Evolutionary conservation across 2,113 vertebrate species (phyloP).

Genomic region (Plotosus lineatus): DNA sequence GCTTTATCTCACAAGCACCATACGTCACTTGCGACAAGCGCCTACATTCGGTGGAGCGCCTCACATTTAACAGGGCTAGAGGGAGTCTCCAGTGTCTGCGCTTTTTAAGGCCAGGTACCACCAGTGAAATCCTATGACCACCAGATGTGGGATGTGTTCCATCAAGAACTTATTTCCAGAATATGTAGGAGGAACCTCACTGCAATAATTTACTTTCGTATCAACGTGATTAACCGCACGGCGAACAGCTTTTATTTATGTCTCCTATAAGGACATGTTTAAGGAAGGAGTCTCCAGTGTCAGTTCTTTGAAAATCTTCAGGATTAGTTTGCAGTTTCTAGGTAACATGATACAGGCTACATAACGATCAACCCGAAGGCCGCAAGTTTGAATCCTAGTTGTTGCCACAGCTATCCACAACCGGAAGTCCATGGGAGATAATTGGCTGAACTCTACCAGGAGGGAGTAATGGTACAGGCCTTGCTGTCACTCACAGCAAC

Average conservation of each 20-base stretch:
- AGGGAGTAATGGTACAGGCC: too few relatives aligned
- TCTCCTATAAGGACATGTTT: background rate
- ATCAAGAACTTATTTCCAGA: background rate
- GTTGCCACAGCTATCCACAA: too few relatives aligned
- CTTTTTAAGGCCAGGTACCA: background rate
- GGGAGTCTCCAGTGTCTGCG: background rate
- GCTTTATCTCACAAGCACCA: too few relatives aligned
- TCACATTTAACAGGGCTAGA: too few relatives aligned
- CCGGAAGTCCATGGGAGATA: too few relatives aligned
- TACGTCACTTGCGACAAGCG: too few relatives aligned
- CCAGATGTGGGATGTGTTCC: background rate
- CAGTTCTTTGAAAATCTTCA: background rate
- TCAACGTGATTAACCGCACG: background rate
- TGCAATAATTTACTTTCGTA: background rate
- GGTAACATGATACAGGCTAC: too few relatives aligned
- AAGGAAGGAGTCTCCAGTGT: background rate
- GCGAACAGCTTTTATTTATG: background rate
- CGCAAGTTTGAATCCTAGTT: too few relatives aligned
- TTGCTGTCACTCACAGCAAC: too few relatives aligned
- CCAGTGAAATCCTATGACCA: background rate
- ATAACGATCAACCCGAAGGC: too few relatives aligned
- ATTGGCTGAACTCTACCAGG: too few relatives aligned
- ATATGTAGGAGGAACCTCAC: background rate
- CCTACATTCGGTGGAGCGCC: too few relatives aligned
- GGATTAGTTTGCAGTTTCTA: background rate